Base-by-base conservation (phyloP, 2,888 invertebrate genomes). In the Polydrusus cervinus region DNA sequence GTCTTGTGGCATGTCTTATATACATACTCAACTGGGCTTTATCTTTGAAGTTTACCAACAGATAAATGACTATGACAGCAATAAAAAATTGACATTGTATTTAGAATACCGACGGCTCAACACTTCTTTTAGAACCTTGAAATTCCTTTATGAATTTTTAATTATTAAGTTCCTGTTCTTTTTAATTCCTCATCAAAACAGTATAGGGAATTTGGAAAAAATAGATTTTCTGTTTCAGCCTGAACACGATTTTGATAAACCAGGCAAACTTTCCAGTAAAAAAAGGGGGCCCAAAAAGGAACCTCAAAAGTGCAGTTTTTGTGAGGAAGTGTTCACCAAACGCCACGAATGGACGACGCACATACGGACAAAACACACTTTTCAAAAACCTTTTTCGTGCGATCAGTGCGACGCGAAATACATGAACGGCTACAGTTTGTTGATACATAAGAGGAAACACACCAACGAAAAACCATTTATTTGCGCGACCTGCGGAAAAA, bases 401-500 rank as follows among this genome's bases (percentile, higher is more conserved):
- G 80, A 83, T 53, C 62, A 80, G 18, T 83, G 83, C 57, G 82
- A 81, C 53, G 80, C 82, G 38, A 78, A 76, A 34, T 83, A 81
- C 53, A 80, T 81, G 38, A 81, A 81, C 20, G 68, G 49, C 43
- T 82, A 83, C 49, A 82, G 82, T 69, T 71, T 83, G 14, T 70
- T 82, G 14, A 81, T 82, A 5, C 83, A 83, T 60, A 80, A 80
- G 70, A 74, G 82, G 57, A 81, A 82, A 51, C 82, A 82, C 53
- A 82, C 78, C 34, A 81, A 82, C 60, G 82, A 82, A 69, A 81
- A 81, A 78, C 81, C 82, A 1, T 82, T 81, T 68, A 76, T 82
- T 18, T 82, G 82, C 65, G 78, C 81, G 0, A 79, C 79, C 25
- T 82, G 82, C 61, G 82, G 82, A 0, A 90, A 90, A 81, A 86